A percentile compares a stretch with the other conserved stretches of the same genome.
Evolutionary conservation across 2,888 invertebrate species (phyloP).

Genomic region (Chrysolina americana): DNA sequence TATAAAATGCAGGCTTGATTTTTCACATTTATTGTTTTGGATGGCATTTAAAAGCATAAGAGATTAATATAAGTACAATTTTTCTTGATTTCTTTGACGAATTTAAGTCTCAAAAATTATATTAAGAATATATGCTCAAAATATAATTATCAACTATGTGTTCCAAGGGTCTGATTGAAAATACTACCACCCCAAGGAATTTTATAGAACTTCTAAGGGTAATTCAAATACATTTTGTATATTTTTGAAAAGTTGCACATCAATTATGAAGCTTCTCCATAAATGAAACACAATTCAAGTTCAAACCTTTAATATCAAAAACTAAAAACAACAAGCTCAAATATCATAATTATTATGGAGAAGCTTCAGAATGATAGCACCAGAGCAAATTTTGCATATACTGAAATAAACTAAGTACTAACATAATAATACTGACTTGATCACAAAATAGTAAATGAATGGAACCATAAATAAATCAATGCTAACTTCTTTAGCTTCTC

Average conservation of each 20-base stretch:
- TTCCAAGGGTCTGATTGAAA: no score
- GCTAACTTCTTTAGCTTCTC: conserved; percentile 65
- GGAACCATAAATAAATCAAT: conserved; percentile 38
- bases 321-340: conserved; percentile 39
- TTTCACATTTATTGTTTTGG: no score
- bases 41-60: no score
- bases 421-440: conserved; percentile 51
- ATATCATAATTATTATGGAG: conserved; percentile 62
- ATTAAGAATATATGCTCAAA: no score
- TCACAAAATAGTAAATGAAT: conserved; percentile 41
- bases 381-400: conserved; percentile 53
- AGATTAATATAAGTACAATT: no score
- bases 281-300: conserved; percentile 59
- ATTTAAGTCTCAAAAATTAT: no score
- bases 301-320: conserved; percentile 53
- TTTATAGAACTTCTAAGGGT: no score
- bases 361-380: conserved; percentile 68
- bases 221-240: neutral
- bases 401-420: conserved; percentile 47
- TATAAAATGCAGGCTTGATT: no score
- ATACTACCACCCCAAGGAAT: no score
- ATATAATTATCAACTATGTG: no score
- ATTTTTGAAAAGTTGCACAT: conserved; percentile 6
- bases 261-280: conserved; percentile 64
- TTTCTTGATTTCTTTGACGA: no score